Base-by-base conservation (phyloP, 2,113 vertebrate species). In the Mola mola region DNA sequence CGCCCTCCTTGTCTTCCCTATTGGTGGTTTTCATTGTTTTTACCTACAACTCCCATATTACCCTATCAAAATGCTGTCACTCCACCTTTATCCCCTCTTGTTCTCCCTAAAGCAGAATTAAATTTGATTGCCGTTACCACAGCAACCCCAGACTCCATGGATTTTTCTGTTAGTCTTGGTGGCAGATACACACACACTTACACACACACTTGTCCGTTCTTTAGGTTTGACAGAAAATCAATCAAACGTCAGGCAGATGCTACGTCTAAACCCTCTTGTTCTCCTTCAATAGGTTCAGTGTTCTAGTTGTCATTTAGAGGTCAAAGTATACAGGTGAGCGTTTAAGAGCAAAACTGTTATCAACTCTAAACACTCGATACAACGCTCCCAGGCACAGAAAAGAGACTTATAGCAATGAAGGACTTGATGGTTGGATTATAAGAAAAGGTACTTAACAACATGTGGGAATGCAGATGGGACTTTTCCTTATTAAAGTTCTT, bases 131-230 rank as follows among this genome's bases (percentile, higher is more conserved):
- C 47, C 71, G 91, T 96, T 89, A 84, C 86, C 91, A 89, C 85
- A 86, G 92, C 88, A 94, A 95, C 94, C 83, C 40, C 88, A 74
- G 89, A 93, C 91, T 92, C 92, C 75, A 90, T 91, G 84, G 92
- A 90, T 91, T 88, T 85, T 53, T 69, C 78, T 31, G 37, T 78
- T 75, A 55, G 79, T 86, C 89, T 84, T 66, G 79, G 42, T 13
- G 50, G 68, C 80, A 53, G n/a, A 55, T 5, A 6, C 31, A 33
- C 37, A 46, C 47, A 56, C 25, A 46, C 43, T 41, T 28, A 48
- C 17, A 51, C 13, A 17, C 29, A 40, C 28, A 43, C 53, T n/a
- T 29, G 21, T 5, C 26, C 55, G 57, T 31, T 52, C 33, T 41
- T 48, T 62, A 36, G 70, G 62, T 78, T 68, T 3, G 21, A 63